Percentiles rank a stretch among this genome's conserved stretches.
These are phyloP conservation scores for Lochmaea crataegi DNA, from an alignment of 2,888 invertebrate genomes.

Conservation along the genomic window DNA sequence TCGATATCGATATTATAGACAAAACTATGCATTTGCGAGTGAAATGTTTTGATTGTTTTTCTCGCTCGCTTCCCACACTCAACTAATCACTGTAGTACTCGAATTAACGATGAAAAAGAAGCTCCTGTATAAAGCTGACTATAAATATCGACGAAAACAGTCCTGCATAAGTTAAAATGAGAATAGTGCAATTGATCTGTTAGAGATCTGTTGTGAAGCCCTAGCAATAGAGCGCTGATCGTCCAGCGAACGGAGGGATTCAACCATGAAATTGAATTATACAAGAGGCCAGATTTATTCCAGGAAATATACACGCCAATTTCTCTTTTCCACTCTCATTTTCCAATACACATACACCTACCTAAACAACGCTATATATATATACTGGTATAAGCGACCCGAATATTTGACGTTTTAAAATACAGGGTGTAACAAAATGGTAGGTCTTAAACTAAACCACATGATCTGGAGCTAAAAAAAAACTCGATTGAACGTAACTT, in stretches of 20 bases:
- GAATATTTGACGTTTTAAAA: slow-evolving; percentile 39
- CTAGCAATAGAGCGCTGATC: slow-evolving; percentile 53
- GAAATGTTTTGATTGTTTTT: no score
- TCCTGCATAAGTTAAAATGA: background rate
- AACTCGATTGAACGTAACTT: no score
- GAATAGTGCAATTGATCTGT: slow-evolving; percentile 29
- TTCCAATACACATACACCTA: slow-evolving; percentile 46
- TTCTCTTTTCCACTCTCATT: slow-evolving; percentile 39
- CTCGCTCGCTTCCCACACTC: no score
- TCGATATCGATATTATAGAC: no score
- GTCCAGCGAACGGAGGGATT: slow-evolving; percentile 59
- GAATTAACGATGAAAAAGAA: background rate
- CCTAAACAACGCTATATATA: slow-evolving; percentile 44
- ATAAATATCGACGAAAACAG: background rate
- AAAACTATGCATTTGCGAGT: no score
- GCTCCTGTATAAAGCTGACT: background rate
- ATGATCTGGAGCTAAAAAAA: no score
- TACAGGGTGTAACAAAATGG: no score
- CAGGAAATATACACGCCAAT: slow-evolving; percentile 47
- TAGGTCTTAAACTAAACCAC: no score
- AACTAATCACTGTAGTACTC: no score
- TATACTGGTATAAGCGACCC: slow-evolving; percentile 50
- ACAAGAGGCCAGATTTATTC: slow-evolving; percentile 61
- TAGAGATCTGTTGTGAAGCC: slow-evolving; percentile 39
- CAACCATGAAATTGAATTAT: slow-evolving; percentile 68